Conservation (phyloP, 2,888 invertebrate genomes). For the Oxytorus armatus region DNA sequence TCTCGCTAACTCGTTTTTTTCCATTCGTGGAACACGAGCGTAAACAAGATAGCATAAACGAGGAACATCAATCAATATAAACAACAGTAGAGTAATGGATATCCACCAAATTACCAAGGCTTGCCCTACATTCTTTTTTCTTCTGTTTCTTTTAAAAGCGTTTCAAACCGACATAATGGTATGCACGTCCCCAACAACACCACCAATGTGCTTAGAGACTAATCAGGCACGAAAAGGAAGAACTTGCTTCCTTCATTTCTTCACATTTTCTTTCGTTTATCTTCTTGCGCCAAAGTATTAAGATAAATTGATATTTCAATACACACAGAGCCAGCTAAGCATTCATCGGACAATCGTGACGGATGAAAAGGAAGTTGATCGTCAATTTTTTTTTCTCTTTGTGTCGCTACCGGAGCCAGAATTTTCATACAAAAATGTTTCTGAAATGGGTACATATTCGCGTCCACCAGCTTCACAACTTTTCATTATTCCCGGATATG, state of each 20-base stretch:
- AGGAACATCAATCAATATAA: constrained; percentile 4
- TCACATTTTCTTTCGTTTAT: constrained; percentile 2
- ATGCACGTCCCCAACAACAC: constrained; percentile 49
- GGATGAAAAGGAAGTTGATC: constrained; percentile 48
- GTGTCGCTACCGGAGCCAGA: too few relatives aligned
- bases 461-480: neutral
- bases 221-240: constrained; percentile 64
- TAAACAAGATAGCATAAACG: constrained; percentile 18
- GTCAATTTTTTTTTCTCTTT: too few relatives aligned
- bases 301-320: constrained; percentile 58
- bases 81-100: constrained; percentile 15
- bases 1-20: neutral
- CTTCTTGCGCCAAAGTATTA: neutral
- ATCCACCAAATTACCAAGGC: constrained; percentile 26
- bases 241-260: constrained; percentile 31
- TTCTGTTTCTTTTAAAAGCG: constrained; percentile 15
- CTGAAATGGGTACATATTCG: too few relatives aligned
- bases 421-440: too few relatives aligned
- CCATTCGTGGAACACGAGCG: neutral
- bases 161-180: constrained; percentile 52
- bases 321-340: constrained; percentile 83
- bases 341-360: constrained; percentile 80
- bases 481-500: constrained; percentile 19
- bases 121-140: neutral
- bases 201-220: constrained; percentile 64